Percentiles rank a stretch among this genome's conserved stretches.
These are phyloP conservation scores for Oceanites oceanicus DNA, from an alignment of 2,113 vertebrate species.

Conservation along the genomic window DNA sequence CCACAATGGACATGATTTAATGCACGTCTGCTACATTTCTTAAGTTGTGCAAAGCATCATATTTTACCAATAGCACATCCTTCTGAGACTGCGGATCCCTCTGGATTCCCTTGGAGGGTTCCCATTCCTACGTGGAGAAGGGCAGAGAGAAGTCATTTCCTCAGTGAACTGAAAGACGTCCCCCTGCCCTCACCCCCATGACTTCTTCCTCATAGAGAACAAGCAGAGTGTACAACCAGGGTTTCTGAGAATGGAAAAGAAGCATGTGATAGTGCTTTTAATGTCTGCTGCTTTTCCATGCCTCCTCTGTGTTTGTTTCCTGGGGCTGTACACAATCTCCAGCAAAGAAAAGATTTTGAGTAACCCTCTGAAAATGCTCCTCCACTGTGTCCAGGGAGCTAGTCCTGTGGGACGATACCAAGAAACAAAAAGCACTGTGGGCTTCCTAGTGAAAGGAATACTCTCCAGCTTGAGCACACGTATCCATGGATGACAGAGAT, in stretches of 20 bases:
- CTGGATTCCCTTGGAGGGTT: neutral
- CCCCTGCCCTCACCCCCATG: neutral
- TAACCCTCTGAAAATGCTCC: neutral
- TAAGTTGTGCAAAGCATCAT: neutral
- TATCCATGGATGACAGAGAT: conserved; percentile 6
- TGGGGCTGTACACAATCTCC: neutral
- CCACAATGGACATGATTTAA: neutral
- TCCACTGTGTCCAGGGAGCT: neutral
- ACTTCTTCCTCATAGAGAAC: neutral
- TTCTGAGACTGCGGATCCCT: neutral
- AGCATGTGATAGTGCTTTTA: neutral
- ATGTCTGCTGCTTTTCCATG: neutral
- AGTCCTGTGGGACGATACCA: neutral
- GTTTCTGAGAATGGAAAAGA: neutral
- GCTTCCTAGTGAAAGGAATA: neutral
- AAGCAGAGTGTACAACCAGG: neutral
- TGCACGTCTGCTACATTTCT: neutral
- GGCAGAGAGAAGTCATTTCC: neutral
- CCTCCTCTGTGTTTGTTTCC: neutral
- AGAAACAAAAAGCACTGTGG: neutral
- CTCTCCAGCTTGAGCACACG: neutral
- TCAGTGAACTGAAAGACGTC: neutral
- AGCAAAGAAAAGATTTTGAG: neutral
- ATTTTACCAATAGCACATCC: neutral
- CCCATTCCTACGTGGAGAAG: neutral